Conservation (phyloP, 92 coral and sea anemone species). For the Siderastrea siderea region DNA sequence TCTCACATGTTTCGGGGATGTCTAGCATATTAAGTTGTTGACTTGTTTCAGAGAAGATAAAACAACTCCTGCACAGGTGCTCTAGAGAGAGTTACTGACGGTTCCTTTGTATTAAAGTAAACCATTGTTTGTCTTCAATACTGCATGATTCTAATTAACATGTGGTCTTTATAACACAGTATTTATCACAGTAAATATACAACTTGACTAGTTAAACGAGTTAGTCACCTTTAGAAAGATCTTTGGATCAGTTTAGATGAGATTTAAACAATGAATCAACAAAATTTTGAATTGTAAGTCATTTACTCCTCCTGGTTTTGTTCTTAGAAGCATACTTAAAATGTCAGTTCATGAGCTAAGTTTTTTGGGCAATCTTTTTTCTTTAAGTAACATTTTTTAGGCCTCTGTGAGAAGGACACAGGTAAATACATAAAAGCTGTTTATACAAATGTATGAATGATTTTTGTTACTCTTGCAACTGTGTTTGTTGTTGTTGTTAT, state of each 20-base stretch:
- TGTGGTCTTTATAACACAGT: constrained; percentile 4
- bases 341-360: too few species aligned
- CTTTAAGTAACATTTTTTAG: too few species aligned
- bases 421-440: too few species aligned
- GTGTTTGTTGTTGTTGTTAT: background rate
- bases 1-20: background rate
- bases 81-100: constrained; percentile 8
- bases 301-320: too few species aligned
- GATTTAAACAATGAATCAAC: background rate
- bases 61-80: constrained; percentile 34
- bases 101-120: constrained; percentile 27
- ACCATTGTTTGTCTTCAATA: constrained; percentile 21
- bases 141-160: constrained; percentile 28
- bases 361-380: too few species aligned
- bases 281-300: too few species aligned
- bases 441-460: too few species aligned
- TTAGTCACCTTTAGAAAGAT: background rate
- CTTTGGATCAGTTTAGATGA: background rate
- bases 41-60: background rate
- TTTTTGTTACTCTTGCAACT: too few species aligned
- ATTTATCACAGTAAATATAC: background rate
- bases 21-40: background rate
- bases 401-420: too few species aligned
- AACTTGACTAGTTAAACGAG: background rate
- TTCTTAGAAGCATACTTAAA: too few species aligned